These are phyloP conservation scores for Microcebus tavaratra DNA, from an alignment of 2,113 vertebrate genomes.

Conservation along the genomic window DNA sequence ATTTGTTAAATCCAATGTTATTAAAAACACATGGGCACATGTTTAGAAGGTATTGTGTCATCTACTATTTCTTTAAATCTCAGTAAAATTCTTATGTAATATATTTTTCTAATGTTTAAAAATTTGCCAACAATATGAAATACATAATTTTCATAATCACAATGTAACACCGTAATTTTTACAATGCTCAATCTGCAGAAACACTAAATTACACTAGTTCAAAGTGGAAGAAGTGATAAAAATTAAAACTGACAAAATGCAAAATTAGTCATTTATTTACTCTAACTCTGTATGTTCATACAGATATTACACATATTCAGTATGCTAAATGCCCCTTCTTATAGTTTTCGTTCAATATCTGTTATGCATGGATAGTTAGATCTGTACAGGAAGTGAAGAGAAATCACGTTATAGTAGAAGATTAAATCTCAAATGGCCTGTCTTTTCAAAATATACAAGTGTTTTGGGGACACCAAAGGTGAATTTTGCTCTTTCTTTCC, in stretches of 20 bases:
- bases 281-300: not conserved
- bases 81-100: not conserved
- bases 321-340: not conserved
- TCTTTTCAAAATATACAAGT: not conserved
- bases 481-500: not conserved
- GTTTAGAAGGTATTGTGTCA: not conserved
- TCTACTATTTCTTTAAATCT: not conserved
- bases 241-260: not conserved
- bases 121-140: not conserved
- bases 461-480: not conserved
- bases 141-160: not conserved
- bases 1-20: not conserved
- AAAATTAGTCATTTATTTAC: not conserved
- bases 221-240: not conserved
- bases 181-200: not conserved
- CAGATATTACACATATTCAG: not conserved
- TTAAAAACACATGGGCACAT: not conserved
- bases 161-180: not conserved
- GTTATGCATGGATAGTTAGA: not conserved
- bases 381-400: not conserved
- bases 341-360: not conserved
- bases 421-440: not conserved
- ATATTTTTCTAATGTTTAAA: not conserved
- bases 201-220: not conserved
- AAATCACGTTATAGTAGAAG: not conserved